Base-by-base conservation (phyloP, 1,140 invertebrate genomes). In the Batillaria attramentaria region DNA sequence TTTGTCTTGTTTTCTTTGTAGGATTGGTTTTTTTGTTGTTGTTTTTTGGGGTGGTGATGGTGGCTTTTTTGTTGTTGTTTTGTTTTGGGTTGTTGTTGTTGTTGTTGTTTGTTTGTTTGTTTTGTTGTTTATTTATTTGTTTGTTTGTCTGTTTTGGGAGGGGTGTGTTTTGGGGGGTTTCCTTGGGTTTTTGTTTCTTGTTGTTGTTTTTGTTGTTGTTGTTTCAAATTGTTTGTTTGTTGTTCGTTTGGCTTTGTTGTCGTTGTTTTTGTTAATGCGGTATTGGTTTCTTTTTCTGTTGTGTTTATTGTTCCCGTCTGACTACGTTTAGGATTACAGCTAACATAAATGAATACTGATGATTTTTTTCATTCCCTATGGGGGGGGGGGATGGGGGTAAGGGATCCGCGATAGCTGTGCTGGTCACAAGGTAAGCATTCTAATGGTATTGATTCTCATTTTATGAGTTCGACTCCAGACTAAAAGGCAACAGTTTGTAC, bases 41-140 rank as follows among this genome's bases (percentile, higher is more conserved):
- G 10, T 70, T 41, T 72, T 3, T 43, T n/a, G 16, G 10, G 13
- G 24, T n/a, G 41, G 31, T 28, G 69, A n/a, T 46, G 16, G 28
- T 20, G 41, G 5, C 10, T 43, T 6, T 6, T 10, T 5, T 0
- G 4, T 10, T 43, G 8, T 43, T 28, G 24, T 1, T 0, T 0
- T n/a, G 42, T 37, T 43, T 4, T n/a, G 16, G 0, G 39, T 72
- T 28, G 2, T 16, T 42, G 69, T 72, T 37, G 16, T 33, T 46
- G 69, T 72, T 37, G 1, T 16, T 42, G 69, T 43, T 37, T 50
- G 42, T 33, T 28, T 43, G 39, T 33, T 28, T 43, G 42, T 72
- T 33, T 46, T 37, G 31, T 33, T 72, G 39, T 72, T 18, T 72
- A 41, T 72, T 6, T 72, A 33, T 50, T 42, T 72, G 70, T 72